phyloP scores from a whole-genome alignment of 1,140 invertebrate species.

The Metopolophium dirhodum region DNA sequence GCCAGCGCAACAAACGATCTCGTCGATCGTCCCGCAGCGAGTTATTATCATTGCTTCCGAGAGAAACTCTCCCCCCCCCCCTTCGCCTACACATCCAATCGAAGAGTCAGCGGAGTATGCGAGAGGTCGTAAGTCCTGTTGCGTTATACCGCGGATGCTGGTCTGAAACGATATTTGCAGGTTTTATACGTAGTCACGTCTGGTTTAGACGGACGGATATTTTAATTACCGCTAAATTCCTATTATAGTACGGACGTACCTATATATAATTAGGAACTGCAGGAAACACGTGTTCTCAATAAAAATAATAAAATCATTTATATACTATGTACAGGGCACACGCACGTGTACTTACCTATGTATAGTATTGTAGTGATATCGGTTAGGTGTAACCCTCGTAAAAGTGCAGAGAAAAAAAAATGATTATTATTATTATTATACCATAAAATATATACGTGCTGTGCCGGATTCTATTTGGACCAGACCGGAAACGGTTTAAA shows the following conservation, averaged over 20 bases:
- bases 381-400: neutral
- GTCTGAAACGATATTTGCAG: neutral
- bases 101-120: neutral
- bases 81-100: neutral
- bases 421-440: neutral
- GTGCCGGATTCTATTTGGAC: neutral
- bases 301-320: too few relatives aligned
- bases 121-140: constrained; percentile 7
- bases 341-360: neutral
- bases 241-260: too few relatives aligned
- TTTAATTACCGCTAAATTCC: neutral
- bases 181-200: neutral
- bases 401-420: neutral
- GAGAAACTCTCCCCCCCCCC: neutral
- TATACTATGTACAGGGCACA: too few relatives aligned
- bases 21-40: constrained; percentile 32
- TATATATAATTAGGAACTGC: neutral
- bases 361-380: neutral
- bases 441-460: neutral
- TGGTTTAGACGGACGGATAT: neutral
- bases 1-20: constrained; percentile 34
- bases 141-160: neutral
- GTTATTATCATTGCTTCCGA: constrained; percentile 54
- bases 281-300: neutral
- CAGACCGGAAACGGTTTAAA: neutral